A percentile compares a stretch with the other conserved stretches of the same genome.
These are phyloP conservation scores for Scaptomyza flava DNA, from an alignment of 2,888 invertebrate species.

Conservation along the genomic window DNA sequence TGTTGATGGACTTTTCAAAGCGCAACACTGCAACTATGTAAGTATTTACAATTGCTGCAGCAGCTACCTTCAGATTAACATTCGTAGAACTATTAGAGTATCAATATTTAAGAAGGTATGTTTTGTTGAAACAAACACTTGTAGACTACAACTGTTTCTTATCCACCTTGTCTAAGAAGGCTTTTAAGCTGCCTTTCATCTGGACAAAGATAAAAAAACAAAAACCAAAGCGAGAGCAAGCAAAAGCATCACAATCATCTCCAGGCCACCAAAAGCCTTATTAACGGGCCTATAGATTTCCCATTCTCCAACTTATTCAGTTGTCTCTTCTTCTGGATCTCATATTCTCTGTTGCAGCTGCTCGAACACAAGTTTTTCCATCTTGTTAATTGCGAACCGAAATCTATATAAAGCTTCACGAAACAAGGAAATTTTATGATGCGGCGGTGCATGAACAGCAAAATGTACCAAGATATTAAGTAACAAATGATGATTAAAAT, in stretches of 20 bases:
- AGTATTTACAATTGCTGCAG: constrained; percentile 14
- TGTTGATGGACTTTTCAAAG: constrained; percentile 33
- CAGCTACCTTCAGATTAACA: constrained; percentile 12
- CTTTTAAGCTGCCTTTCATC: background rate
- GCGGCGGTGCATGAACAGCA: background rate
- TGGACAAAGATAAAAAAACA: background rate
- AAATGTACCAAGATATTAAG: too few species aligned
- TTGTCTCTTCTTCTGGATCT: background rate
- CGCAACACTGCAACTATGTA: constrained; percentile 29
- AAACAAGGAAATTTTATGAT: background rate
- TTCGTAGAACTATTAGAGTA: too few species aligned
- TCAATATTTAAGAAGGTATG: too few species aligned
- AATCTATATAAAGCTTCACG: constrained; percentile 4
- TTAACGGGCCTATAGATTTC: constrained; percentile 25
- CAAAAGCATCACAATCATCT: constrained; percentile 25
- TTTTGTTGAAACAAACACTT: too few species aligned
- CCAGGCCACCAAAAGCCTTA: constrained; percentile 12
- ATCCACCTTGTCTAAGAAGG: too few species aligned
- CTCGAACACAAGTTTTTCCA: constrained; percentile 36
- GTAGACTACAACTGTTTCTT: too few species aligned
- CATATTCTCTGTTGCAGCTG: constrained; percentile 12
- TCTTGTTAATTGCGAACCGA: constrained; percentile 65
- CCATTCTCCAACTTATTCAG: background rate
- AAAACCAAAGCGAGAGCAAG: background rate
- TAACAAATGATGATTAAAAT: background rate